These are phyloP conservation scores for Dipus sagitta DNA, from an alignment of 2,797 vertebrate genomes.

Conservation along the genomic window DNA sequence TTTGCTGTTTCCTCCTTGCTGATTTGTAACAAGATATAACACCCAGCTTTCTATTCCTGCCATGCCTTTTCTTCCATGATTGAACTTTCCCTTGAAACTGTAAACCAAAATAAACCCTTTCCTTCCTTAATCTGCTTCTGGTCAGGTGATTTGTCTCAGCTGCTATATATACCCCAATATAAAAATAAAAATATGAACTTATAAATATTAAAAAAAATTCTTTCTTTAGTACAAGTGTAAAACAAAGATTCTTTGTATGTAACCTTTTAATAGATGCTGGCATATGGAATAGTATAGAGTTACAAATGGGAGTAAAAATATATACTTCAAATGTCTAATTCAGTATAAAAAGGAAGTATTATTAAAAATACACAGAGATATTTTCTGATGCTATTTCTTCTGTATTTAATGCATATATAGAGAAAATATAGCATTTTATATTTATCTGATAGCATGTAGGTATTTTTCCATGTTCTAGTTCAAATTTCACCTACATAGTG, in stretches of 20 bases:
- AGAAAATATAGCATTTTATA: neutral
- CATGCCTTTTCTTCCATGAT: no score
- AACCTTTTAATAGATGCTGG: neutral
- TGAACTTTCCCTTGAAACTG: no score
- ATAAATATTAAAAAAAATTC: neutral
- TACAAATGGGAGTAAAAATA: constrained; percentile 21
- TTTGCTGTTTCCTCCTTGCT: no score
- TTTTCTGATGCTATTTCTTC: neutral
- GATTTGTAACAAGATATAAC: no score
- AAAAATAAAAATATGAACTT: neutral
- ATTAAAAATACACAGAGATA: neutral
- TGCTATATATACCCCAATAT: neutral
- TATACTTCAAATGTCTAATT: neutral
- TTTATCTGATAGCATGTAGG: neutral
- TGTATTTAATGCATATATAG: neutral
- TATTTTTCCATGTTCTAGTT: neutral
- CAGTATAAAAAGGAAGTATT: neutral
- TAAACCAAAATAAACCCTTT: no score
- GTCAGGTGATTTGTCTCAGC: no score
- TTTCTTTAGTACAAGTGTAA: neutral
- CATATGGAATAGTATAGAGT: neutral
- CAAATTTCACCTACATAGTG: neutral
- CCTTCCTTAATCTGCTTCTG: no score
- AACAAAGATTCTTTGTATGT: neutral
- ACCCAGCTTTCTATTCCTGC: no score